Conservation (phyloP, 1,140 invertebrate genomes). For the Asobara japonica region DNA sequence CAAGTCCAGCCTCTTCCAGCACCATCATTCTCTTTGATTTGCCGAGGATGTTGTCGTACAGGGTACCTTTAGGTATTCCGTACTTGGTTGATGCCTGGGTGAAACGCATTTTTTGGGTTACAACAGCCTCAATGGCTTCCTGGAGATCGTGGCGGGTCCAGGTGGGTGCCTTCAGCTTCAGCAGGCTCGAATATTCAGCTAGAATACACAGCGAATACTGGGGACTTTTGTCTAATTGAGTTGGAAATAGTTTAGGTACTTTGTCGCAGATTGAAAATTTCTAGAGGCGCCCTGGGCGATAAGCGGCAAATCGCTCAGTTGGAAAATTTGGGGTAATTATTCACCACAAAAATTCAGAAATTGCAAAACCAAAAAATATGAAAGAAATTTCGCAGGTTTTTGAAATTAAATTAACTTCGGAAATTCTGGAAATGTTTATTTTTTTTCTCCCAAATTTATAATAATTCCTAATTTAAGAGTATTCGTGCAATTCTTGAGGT, state of each 20-base stretch:
- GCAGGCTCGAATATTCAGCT: constrained; percentile 70
- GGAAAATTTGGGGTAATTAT: too few relatives aligned
- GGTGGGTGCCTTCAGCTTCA: constrained; percentile 79
- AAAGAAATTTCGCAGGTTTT: too few relatives aligned
- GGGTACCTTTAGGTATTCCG: constrained; percentile 80
- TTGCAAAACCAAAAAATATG: too few relatives aligned
- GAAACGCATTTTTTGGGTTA: constrained; percentile 80
- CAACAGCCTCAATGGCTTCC: constrained; percentile 79
- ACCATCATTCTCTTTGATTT: constrained; percentile 82
- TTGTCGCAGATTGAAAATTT: neutral
- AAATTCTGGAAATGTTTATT: too few relatives aligned
- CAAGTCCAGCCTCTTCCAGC: constrained; percentile 74
- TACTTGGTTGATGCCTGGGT: constrained; percentile 77
- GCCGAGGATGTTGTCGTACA: constrained; percentile 82
- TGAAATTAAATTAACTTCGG: too few relatives aligned
- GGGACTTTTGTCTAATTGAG: constrained; percentile 41
- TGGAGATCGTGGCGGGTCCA: constrained; percentile 80
- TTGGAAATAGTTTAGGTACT: neutral
- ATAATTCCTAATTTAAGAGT: too few relatives aligned
- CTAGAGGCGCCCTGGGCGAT: too few relatives aligned
- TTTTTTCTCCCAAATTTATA: too few relatives aligned
- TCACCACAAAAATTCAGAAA: too few relatives aligned
- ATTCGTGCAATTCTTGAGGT: too few relatives aligned
- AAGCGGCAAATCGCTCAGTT: too few relatives aligned
- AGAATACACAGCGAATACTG: constrained; percentile 61